Evolutionary conservation across 2,797 vertebrate species (phyloP).

Genomic region (Podarcis lilfordi): DNA sequence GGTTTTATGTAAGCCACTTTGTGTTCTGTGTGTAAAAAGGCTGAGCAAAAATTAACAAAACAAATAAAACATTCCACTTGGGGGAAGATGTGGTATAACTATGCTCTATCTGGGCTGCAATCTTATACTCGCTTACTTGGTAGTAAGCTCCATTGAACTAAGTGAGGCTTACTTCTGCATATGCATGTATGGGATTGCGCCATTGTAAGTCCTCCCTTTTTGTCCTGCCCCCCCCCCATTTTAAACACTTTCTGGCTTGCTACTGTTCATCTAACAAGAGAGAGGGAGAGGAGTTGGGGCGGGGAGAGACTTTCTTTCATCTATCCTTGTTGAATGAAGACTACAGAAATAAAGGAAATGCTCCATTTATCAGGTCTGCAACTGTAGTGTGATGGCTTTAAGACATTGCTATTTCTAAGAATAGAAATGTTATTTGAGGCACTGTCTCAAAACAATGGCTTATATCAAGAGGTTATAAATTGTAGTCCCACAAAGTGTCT

Average conservation of each 20-base stretch:
- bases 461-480: conserved; percentile 7
- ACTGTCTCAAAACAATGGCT: background rate
- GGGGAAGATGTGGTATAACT: background rate
- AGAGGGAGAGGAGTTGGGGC: too few species aligned
- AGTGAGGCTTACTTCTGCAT: background rate
- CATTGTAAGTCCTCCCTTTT: background rate
- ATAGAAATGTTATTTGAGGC: background rate
- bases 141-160: background rate
- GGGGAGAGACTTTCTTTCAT: background rate
- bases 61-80: background rate
- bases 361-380: background rate
- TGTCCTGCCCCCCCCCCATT: background rate
- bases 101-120: too few species aligned
- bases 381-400: background rate
- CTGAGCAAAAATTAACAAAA: background rate
- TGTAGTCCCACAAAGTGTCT: background rate
- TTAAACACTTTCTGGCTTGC: background rate
- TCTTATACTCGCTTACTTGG: background rate
- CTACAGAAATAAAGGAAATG: background rate
- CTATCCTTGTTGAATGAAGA: background rate
- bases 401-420: background rate
- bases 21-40: background rate
- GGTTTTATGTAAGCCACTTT: background rate
- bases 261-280: background rate
- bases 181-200: background rate